These are phyloP conservation scores for Eristalinus sepulchralis DNA, from an alignment of 2,888 invertebrate species.

Conservation along the genomic window DNA sequence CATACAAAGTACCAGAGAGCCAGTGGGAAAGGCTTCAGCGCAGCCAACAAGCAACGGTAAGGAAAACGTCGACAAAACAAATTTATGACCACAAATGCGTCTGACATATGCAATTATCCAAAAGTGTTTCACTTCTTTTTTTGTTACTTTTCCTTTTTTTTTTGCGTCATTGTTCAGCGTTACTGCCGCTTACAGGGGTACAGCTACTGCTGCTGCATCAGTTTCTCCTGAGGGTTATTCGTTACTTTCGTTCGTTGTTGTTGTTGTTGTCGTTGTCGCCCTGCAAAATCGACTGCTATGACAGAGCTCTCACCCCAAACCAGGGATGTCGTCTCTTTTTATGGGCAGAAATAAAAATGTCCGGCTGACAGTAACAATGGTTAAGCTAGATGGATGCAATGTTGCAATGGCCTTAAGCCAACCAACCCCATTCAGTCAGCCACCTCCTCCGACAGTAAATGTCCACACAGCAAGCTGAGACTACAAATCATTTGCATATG, in stretches of 20 bases:
- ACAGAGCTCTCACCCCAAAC: neutral
- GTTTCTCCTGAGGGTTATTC: slow-evolving; percentile 21
- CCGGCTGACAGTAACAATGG: slow-evolving; percentile 66
- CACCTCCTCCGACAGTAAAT: slow-evolving; percentile 15
- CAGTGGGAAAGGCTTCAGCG: neutral
- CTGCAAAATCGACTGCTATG: slow-evolving; percentile 17
- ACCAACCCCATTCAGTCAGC: slow-evolving; percentile 22
- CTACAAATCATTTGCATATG: slow-evolving; percentile 71
- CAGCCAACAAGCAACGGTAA: slow-evolving; percentile 1
- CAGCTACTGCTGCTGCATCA: slow-evolving; percentile 26
- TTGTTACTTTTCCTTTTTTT: neutral
- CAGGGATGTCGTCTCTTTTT: slow-evolving; percentile 33
- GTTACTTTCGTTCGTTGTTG: slow-evolving; percentile 21
- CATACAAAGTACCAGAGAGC: neutral
- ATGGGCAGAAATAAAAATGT: slow-evolving; percentile 65
- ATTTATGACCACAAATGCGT: slow-evolving; percentile 62
- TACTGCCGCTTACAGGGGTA: neutral
- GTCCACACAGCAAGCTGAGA: slow-evolving; percentile 48
- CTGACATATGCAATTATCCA: slow-evolving; percentile 66
- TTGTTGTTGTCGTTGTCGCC: slow-evolving; percentile 6
- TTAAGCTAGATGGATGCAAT: slow-evolving; percentile 70
- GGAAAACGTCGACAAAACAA: slow-evolving; percentile 31
- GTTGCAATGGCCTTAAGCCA: slow-evolving; percentile 63
- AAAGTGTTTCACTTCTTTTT: slow-evolving; percentile 36
- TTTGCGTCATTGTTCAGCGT: neutral